Evolutionary conservation across 2,797 vertebrate species (phyloP), one percentile per base, ranked within the genome.

Genomic region (Rallus crepitans): DNA sequence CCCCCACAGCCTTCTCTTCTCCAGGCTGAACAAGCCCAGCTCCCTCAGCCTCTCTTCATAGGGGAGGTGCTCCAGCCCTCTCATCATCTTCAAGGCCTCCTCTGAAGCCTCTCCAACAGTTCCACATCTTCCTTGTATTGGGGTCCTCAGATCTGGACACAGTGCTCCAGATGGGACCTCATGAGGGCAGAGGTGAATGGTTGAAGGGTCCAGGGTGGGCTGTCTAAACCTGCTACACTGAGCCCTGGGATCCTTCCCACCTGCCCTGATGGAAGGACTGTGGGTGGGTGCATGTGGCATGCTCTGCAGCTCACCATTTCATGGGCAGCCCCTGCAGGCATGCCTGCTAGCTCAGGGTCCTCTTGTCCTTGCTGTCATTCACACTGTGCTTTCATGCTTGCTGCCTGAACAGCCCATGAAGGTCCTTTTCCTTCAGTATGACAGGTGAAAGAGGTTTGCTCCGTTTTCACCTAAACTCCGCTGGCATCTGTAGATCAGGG

Each of bases 311-410:
- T 70, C 7, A 1, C 24, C 30, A 0, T 35, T 56, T 40, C 40
- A 25, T 7, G 5, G 28, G 48, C 11, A 24, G 65, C 48, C 0
- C 1, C 57, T 55, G 33, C 50, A 48, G 50, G 21, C 1, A 3
- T 35, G 39, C 12, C 33, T 39, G 40, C 31, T 48, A 14, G 33
- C 59, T 42, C 15, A 3, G 42, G 2, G 31, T 9, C 23, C 27
- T 45, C 47, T 8, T 3, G 12, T 1, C 31, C 12, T 28, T 64
- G 66, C 65, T 21, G 12, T 31, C 15, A 5, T 31, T 35, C 10
- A 4, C 6, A 7, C 40, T 48, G 25, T 10, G 21, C n/a, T 72
- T 45, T 52, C 33, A 4, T 24, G 23, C 77, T 73, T 24, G 53
- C 37, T 60, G 59, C 45, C 42, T 24, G 76, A 66, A 45, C 52